A percentile compares a stretch with the other conserved stretches of the same genome.
These are phyloP conservation scores for Eleginops maclovinus DNA, from an alignment of 2,113 vertebrate species.

Conservation along the genomic window DNA sequence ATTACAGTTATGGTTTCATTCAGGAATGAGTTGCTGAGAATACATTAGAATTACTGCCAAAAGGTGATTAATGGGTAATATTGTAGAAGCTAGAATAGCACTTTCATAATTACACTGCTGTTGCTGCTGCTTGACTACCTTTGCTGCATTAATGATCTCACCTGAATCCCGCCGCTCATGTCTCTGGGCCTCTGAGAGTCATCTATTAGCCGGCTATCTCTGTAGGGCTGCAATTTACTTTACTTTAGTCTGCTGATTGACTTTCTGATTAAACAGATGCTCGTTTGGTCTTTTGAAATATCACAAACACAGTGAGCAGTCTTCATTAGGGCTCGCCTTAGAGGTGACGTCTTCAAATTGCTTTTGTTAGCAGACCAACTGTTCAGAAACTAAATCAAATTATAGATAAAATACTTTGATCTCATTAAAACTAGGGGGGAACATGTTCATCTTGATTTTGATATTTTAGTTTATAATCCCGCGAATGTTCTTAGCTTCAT, in stretches of 20 bases:
- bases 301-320: not conserved
- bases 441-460: too few relatives aligned
- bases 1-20: conserved; percentile 17
- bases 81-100: not conserved
- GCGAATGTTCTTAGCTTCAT: not conserved
- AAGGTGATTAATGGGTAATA: conserved; percentile 14
- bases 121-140: conserved; percentile 3
- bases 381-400: too few relatives aligned
- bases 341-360: not conserved
- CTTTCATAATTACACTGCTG: conserved; percentile 19
- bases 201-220: not conserved
- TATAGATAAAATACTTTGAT: too few relatives aligned
- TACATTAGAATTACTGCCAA: conserved; percentile 25
- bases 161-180: not conserved
- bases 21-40: not conserved
- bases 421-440: not conserved
- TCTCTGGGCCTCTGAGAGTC: not conserved
- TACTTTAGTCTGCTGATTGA: not conserved
- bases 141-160: conserved; percentile 10
- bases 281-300: not conserved
- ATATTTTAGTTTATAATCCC: too few relatives aligned
- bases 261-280: not conserved
- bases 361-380: not conserved
- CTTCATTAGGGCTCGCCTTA: not conserved
- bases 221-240: not conserved